Conservation (phyloP, 1,140 invertebrate species). For the Probaryconus sp. region DNA sequence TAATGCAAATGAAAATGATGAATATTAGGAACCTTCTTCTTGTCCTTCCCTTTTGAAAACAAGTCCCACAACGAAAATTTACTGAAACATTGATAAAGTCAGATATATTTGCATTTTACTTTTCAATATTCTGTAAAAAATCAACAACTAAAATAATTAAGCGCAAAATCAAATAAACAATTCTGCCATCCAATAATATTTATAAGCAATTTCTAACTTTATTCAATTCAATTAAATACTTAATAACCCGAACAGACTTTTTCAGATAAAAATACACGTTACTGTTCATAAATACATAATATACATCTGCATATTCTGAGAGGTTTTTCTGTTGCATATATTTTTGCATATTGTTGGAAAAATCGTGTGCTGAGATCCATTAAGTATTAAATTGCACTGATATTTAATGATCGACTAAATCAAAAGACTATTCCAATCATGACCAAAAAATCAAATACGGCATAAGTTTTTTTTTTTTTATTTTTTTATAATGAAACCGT, state of each 20-base stretch:
- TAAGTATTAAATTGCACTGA: too few relatives aligned
- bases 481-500: slow-evolving; percentile 58
- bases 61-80: slow-evolving; percentile 60
- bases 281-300: too few relatives aligned
- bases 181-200: neutral
- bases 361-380: too few relatives aligned
- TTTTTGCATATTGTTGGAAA: too few relatives aligned
- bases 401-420: too few relatives aligned
- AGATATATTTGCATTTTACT: too few relatives aligned
- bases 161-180: neutral
- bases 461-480: neutral
- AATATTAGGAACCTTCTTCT: slow-evolving; percentile 60
- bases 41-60: slow-evolving; percentile 59
- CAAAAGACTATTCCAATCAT: too few relatives aligned
- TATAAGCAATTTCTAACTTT: neutral
- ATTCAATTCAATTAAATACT: neutral
- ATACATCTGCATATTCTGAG: too few relatives aligned
- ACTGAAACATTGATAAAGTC: slow-evolving; percentile 42
- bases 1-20: slow-evolving; percentile 72
- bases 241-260: too few relatives aligned
- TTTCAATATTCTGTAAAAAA: neutral
- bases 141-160: neutral
- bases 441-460: neutral
- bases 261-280: too few relatives aligned
- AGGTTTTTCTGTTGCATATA: too few relatives aligned